phyloP scores from a whole-genome alignment of 2,888 invertebrate species.

The Caenorhabditis panamensis region DNA sequence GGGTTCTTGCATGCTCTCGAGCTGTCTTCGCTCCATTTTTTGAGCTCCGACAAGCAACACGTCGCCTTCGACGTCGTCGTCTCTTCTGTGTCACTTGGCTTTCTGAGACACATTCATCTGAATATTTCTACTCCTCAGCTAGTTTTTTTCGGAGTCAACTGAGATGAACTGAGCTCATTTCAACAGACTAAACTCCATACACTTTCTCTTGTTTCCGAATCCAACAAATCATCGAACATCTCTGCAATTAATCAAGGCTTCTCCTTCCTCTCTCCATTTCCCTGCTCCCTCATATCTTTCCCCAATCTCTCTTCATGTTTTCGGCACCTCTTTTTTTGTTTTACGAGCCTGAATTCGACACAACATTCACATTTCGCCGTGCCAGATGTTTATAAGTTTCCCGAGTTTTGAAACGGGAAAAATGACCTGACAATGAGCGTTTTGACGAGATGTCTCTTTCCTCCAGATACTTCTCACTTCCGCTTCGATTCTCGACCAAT shows the following conservation, averaged over 20 bases:
- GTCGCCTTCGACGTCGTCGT: conserved; percentile 20
- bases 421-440: conserved; percentile 29
- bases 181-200: no score
- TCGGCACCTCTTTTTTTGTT: conserved; percentile 38
- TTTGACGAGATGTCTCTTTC: conserved; percentile 10
- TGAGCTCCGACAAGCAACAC: conserved; percentile 48
- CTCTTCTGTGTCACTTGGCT: background rate
- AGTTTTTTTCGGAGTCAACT: conserved; percentile 1
- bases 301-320: conserved; percentile 14
- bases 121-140: conserved; percentile 17
- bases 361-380: background rate
- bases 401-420: conserved; percentile 5
- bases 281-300: conserved; percentile 5
- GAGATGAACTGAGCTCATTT: no score
- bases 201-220: background rate
- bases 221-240: conserved; percentile 42
- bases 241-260: conserved; percentile 9
- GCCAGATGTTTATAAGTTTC: conserved; percentile 31
- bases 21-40: conserved; percentile 12
- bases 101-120: conserved; percentile 43
- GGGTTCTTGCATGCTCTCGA: conserved; percentile 1
- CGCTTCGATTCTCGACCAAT: background rate
- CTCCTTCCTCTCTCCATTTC: conserved; percentile 1
- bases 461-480: background rate
- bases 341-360: conserved; percentile 24